Evolutionary conservation across 92 coral and sea anemone species (phyloP).

Genomic region (Montipora capitata): DNA sequence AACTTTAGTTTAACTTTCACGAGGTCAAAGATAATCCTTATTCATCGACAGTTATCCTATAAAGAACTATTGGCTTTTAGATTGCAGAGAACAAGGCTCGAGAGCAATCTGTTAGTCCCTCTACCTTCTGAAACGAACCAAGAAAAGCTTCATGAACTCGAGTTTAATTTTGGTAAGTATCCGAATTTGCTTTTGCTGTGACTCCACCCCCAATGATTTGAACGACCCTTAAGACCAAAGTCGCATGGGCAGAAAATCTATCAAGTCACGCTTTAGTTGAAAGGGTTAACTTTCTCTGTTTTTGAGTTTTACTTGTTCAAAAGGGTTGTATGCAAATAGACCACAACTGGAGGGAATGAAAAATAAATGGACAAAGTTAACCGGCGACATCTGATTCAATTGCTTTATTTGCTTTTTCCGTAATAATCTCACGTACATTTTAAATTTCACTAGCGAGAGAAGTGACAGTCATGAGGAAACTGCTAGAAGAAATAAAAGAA

Average conservation of each 20-base stretch:
- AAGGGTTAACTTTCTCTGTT: too few species aligned
- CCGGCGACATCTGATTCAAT: too few species aligned
- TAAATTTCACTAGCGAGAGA: constrained; percentile 63
- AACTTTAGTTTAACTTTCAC: too few species aligned
- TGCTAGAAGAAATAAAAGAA: constrained; percentile 55
- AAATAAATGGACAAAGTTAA: too few species aligned
- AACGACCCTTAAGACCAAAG: neutral
- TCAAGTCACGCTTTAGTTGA: too few species aligned
- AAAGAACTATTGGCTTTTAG: constrained; percentile 14
- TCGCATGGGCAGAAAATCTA: neutral
- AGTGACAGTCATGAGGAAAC: constrained; percentile 51
- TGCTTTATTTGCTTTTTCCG: too few species aligned
- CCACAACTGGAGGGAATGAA: too few species aligned
- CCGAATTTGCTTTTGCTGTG: neutral
- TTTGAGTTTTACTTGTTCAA: too few species aligned
- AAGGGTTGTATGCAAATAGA: too few species aligned
- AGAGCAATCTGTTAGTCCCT: constrained; percentile 62
- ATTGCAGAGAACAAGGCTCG: constrained; percentile 85
- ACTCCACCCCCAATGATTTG: too few species aligned
- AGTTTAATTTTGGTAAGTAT: constrained; percentile 71
- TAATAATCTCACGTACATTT: too few species aligned
- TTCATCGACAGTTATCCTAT: neutral
- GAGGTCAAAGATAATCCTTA: neutral
- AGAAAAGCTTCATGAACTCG: constrained; percentile 54
- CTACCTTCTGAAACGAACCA: constrained; percentile 20